Evolutionary conservation across 2,113 vertebrate genomes (phyloP).

Genomic region (Ancistrus triradiatus): DNA sequence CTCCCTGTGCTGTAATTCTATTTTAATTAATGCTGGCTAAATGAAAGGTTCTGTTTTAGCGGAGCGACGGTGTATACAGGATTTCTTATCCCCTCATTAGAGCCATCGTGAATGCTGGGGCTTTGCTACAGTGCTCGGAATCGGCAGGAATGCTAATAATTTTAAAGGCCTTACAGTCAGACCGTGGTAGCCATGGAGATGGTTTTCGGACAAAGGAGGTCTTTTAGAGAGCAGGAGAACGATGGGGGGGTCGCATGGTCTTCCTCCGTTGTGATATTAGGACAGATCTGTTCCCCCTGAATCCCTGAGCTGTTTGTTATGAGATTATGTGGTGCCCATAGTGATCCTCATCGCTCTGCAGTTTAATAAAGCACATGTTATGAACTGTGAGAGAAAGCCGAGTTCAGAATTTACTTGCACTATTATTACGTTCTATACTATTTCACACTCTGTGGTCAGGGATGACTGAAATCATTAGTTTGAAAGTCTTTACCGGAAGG

Average conservation of each 20-base stretch:
- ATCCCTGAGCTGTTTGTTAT: slow-evolving; percentile 54
- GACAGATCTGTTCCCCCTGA: slow-evolving; percentile 55
- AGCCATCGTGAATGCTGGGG: slow-evolving; percentile 59
- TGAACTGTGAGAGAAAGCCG: slow-evolving; percentile 2
- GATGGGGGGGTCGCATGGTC: slow-evolving; percentile 37
- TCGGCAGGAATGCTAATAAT: slow-evolving; percentile 83
- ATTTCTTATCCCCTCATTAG: slow-evolving; percentile 31
- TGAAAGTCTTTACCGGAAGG: not conserved
- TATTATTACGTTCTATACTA: no score
- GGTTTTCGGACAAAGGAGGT: slow-evolving; percentile 74
- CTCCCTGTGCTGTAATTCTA: slow-evolving; percentile 63
- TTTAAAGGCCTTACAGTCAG: slow-evolving; percentile 79
- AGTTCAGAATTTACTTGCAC: not conserved
- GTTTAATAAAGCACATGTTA: slow-evolving; percentile 21
- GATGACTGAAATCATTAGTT: not conserved
- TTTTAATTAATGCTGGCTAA: slow-evolving; percentile 70
- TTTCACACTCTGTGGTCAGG: no score
- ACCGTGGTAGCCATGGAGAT: slow-evolving; percentile 80
- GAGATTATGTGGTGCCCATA: slow-evolving; percentile 49
- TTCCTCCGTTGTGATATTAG: slow-evolving; percentile 57
- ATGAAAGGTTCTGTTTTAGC: slow-evolving; percentile 63
- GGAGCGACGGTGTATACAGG: slow-evolving; percentile 50
- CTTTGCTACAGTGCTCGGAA: slow-evolving; percentile 65
- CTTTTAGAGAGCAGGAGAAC: slow-evolving; percentile 57
- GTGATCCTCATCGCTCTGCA: slow-evolving; percentile 34